Conservation (phyloP, 2,888 invertebrate genomes). For the Subacronicta megacephala region DNA sequence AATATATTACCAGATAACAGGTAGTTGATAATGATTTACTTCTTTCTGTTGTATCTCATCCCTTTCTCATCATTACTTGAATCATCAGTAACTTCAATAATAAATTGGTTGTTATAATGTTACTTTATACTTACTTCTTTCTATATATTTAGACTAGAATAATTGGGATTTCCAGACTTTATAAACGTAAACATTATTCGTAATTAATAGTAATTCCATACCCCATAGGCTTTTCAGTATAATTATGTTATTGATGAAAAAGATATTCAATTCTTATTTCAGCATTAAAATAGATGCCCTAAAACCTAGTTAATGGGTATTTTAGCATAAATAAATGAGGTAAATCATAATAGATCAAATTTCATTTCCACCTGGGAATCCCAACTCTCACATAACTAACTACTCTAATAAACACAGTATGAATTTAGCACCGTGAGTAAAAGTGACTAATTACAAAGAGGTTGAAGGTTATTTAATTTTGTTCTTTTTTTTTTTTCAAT, state of each 20-base stretch:
- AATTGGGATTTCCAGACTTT: slow-evolving; percentile 31
- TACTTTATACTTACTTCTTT: slow-evolving; percentile 24
- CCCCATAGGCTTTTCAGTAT: too few species aligned
- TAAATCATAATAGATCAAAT: too few species aligned
- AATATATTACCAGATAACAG: neutral
- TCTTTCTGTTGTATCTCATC: neutral
- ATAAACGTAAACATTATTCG: too few species aligned
- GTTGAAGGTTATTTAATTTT: slow-evolving; percentile 47
- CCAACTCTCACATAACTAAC: slow-evolving; percentile 49
- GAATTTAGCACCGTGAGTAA: slow-evolving; percentile 56
- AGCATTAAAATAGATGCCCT: too few species aligned
- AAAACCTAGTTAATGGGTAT: too few species aligned
- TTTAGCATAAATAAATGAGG: too few species aligned
- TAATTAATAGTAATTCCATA: too few species aligned
- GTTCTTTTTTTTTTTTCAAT: slow-evolving; percentile 40
- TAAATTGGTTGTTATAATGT: slow-evolving; percentile 43
- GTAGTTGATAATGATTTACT: neutral
- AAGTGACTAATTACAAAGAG: slow-evolving; percentile 54
- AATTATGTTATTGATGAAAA: too few species aligned
- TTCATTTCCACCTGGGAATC: slow-evolving; percentile 20
- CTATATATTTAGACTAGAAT: slow-evolving; percentile 17
- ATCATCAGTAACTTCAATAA: neutral
- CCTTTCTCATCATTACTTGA: neutral
- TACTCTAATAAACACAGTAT: slow-evolving; percentile 49
- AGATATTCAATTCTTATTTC: too few species aligned